phyloP scores from a whole-genome alignment of 2,797 vertebrate species.

The Cygnus olor region DNA sequence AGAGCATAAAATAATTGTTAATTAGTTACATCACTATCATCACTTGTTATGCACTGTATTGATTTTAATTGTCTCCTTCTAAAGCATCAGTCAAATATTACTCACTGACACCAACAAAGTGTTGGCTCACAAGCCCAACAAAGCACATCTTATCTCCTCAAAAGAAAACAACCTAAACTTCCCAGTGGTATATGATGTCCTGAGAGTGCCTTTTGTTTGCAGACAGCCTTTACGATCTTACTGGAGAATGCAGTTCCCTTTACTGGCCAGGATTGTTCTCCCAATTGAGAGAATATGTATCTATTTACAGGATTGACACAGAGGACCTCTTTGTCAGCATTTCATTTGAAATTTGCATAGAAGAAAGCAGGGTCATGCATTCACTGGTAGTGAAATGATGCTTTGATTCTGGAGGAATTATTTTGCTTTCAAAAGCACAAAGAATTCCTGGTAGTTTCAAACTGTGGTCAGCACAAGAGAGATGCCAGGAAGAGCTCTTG shows the following conservation, averaged over 20 bases:
- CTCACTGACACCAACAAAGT: not conserved
- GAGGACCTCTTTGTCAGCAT: not conserved
- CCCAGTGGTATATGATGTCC: not conserved
- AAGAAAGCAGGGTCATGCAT: not conserved
- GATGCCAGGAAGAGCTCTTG: not conserved
- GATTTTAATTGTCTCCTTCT: conserved; percentile 41
- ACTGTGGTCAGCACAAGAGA: not conserved
- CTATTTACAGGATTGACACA: not conserved
- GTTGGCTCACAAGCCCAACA: not conserved
- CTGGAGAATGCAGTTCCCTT: not conserved
- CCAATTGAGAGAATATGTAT: not conserved
- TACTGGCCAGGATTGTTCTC: not conserved
- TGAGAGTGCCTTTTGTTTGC: not conserved
- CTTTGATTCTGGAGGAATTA: not conserved
- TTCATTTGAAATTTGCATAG: not conserved
- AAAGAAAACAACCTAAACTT: not conserved
- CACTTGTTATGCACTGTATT: conserved; percentile 5
- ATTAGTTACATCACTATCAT: conserved; percentile 26
- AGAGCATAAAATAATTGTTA: conserved; percentile 40
- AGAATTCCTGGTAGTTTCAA: not conserved
- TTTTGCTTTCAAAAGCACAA: not conserved
- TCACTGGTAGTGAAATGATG: not conserved
- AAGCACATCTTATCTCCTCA: not conserved
- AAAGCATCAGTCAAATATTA: conserved; percentile 38
- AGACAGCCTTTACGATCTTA: not conserved